Conservation (phyloP, 2,888 invertebrate species). For the Lasioglossum figueresi region DNA sequence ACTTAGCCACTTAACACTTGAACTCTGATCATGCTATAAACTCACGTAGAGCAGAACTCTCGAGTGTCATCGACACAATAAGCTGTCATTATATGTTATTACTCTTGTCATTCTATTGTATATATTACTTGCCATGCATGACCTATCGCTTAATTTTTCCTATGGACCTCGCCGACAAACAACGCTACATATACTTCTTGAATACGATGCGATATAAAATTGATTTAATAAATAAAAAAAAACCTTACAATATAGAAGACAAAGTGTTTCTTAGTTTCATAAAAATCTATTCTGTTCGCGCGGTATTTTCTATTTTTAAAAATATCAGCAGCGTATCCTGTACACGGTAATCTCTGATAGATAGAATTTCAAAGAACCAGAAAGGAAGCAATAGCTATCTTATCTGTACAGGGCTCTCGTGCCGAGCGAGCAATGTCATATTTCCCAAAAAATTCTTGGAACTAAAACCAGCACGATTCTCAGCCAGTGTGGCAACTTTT, state of each 20-base stretch:
- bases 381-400: conserved; percentile 66
- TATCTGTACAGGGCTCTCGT: conserved; percentile 50
- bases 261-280: background rate
- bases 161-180: conserved; percentile 9
- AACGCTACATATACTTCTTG: background rate
- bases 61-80: conserved; percentile 60
- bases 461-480: background rate
- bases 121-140: conserved; percentile 49
- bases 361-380: conserved; percentile 39
- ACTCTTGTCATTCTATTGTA: conserved; percentile 69
- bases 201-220: background rate
- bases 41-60: conserved; percentile 55
- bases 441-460: conserved; percentile 16
- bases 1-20: conserved; percentile 77
- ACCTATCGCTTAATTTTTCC: conserved; percentile 36
- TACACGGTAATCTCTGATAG: conserved; percentile 31
- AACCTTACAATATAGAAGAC: background rate
- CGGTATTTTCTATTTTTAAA: background rate
- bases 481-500: background rate
- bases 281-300: background rate
- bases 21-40: conserved; percentile 71
- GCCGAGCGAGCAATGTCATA: conserved; percentile 32
- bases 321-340: conserved; percentile 14
- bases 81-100: conserved; percentile 70
- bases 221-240: no score